Base-by-base conservation (phyloP, 2,113 vertebrate genomes). In the Sinocyclocheilus maitianheensis region DNA sequence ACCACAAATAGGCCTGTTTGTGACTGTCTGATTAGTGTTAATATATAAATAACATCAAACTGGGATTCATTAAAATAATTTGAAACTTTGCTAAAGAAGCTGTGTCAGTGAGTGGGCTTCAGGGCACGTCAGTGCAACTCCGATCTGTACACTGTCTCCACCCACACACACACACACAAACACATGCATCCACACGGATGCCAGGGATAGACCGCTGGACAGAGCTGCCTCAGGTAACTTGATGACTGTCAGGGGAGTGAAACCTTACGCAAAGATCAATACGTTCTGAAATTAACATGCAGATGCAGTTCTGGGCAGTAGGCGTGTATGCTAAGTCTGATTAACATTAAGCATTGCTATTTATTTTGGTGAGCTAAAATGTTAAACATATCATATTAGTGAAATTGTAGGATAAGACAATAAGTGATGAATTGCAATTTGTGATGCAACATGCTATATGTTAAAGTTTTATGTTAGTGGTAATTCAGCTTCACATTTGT, bases 31-130 rank as follows among this genome's bases (percentile, higher is more conserved):
- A 88, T 87, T 86, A 86, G 81, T 84, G 77, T 74, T 85, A 87
- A 74, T 14, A 51, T 46, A 46, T 77, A 84, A 77, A 88, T 85
- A 87, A 81, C 84, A 79, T 86, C 84, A 87, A 88, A 72, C 62
- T 77, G 77, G 71, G 60, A 86, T 87, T 90, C 86, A 89, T 84
- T 88, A 85, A 88, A 88, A 81, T 82, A 69, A 87, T 89, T 89
- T 85, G 40, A 85, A 89, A 89, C 72, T 81, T 65, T 77, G 43
- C 81, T 86, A 88, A 88, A 88, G 69, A 58, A 88, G 83, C 82
- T 85, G 55, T 89, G 84, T 87, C 85, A 90, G 85, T 81, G 65
- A 83, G 62, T 72, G 51, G 58, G 72, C 86, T 83, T 84, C 37
- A 60, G 74, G 86, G 83, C 71, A 78, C 85, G 37, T 88, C 46